These are phyloP conservation scores for Hippoglossus hippoglossus DNA, from an alignment of 2,797 vertebrate genomes.

Conservation along the genomic window DNA sequence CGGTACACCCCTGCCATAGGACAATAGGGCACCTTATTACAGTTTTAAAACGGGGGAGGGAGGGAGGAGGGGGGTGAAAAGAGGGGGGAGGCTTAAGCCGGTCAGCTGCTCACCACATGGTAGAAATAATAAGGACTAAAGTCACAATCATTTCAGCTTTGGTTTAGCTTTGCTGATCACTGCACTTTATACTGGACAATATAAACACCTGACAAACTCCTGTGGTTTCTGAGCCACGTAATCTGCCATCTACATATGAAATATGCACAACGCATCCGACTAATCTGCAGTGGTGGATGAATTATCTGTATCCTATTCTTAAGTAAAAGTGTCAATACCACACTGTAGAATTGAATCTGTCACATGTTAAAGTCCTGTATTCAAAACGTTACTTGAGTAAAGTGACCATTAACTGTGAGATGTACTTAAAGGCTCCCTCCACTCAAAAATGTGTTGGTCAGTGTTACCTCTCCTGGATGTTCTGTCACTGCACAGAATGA, in stretches of 20 bases:
- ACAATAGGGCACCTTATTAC: slow-evolving; percentile 85
- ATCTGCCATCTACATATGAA: background rate
- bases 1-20: slow-evolving; percentile 65
- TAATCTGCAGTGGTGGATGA: background rate
- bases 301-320: background rate
- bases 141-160: slow-evolving; percentile 93
- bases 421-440: background rate
- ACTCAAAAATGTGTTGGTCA: background rate
- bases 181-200: slow-evolving; percentile 61
- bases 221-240: background rate
- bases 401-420: too few relatives aligned
- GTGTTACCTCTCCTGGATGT: background rate
- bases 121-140: slow-evolving; percentile 87
- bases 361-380: background rate
- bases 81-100: slow-evolving; percentile 83
- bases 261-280: background rate
- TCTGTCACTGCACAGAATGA: background rate
- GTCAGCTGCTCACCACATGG: slow-evolving; percentile 99
- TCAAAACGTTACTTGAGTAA: background rate
- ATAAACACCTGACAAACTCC: slow-evolving; percentile 61
- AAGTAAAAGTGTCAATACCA: background rate
- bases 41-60: slow-evolving; percentile 78
- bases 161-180: slow-evolving; percentile 84
- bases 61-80: slow-evolving; percentile 45
- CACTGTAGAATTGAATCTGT: background rate